Percentiles rank a stretch among this genome's conserved stretches.
Conservation (phyloP, 2,797 vertebrate genomes). For the Sparus aurata region DNA sequence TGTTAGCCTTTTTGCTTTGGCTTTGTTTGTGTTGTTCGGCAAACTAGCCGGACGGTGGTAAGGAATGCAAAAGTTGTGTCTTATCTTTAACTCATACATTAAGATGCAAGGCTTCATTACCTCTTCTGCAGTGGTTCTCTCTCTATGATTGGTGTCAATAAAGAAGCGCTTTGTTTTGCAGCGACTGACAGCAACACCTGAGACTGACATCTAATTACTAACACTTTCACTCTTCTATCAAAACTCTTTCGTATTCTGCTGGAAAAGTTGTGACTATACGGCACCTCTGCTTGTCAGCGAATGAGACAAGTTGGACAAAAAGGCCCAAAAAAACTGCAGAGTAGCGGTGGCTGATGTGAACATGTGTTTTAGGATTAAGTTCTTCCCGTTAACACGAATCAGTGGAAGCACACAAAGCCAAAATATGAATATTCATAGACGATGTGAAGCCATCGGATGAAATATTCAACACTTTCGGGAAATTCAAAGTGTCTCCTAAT, state of each 20-base stretch:
- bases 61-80: background rate
- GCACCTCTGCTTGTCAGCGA: background rate
- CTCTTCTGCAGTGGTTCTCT: background rate
- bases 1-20: too few relatives aligned
- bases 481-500: constrained; percentile 57
- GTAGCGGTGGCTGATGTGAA: background rate
- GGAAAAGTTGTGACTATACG: background rate
- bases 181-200: constrained; percentile 4
- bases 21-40: too few relatives aligned
- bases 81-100: background rate
- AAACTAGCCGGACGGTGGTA: too few relatives aligned
- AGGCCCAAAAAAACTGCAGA: background rate
- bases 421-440: constrained; percentile 65
- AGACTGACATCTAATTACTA: background rate
- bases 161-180: background rate
- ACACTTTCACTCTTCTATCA: background rate
- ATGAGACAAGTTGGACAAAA: background rate
- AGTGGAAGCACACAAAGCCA: constrained; percentile 40
- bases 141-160: background rate
- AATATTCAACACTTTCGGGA: constrained; percentile 65
- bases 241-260: background rate
- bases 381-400: constrained; percentile 27
- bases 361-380: constrained; percentile 25
- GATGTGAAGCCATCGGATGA: constrained; percentile 52
- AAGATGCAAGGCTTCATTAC: background rate